phyloP scores from a whole-genome alignment of 2,797 vertebrate genomes.

The Cryptoprocta ferox region DNA sequence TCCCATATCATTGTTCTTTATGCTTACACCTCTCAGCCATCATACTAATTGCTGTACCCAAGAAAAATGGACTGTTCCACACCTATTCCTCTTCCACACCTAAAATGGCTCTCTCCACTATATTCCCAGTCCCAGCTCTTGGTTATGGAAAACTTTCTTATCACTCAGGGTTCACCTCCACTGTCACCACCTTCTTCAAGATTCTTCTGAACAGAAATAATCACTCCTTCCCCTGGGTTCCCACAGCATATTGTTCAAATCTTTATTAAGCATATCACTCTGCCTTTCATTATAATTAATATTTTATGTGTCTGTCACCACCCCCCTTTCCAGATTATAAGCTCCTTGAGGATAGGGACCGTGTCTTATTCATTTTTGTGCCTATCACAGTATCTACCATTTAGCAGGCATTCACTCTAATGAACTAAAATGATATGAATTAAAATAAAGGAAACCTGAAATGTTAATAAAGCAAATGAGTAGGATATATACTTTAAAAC shows the following conservation, averaged over 20 bases:
- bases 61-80: conserved; percentile 16
- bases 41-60: background rate
- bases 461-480: conserved; percentile 69
- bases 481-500: conserved; percentile 68
- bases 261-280: conserved; percentile 47
- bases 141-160: conserved; percentile 29
- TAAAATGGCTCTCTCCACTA: conserved; percentile 37
- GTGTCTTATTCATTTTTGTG: conserved; percentile 83
- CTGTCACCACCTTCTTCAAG: conserved; percentile 36
- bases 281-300: conserved; percentile 57
- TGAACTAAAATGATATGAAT: conserved; percentile 69
- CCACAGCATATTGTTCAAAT: conserved; percentile 75
- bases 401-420: conserved; percentile 70
- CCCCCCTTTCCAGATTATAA: conserved; percentile 71
- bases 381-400: conserved; percentile 70
- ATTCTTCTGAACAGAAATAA: conserved; percentile 54
- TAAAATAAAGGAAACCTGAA: conserved; percentile 71
- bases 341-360: conserved; percentile 81
- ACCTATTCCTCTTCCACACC: background rate
- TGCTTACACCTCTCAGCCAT: background rate
- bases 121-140: background rate
- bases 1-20: background rate
- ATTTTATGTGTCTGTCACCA: conserved; percentile 64
- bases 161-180: conserved; percentile 11
- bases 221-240: conserved; percentile 42